phyloP scores from a whole-genome alignment of 2,113 vertebrate species.

The Oryzias curvinotus region DNA sequence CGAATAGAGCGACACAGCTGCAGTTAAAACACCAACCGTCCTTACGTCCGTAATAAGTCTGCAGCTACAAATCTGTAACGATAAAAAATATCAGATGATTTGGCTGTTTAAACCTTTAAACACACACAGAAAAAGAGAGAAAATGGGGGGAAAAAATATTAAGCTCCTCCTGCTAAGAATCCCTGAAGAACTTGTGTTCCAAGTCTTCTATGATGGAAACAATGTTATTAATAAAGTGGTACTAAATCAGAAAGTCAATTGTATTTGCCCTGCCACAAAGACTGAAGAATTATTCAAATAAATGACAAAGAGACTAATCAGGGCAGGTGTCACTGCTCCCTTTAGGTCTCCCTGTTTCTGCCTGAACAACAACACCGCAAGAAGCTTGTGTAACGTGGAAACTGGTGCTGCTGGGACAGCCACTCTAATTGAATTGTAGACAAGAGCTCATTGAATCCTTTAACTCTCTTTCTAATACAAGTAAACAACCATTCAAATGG shows the following conservation, averaged over 20 bases:
- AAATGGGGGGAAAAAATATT: no score
- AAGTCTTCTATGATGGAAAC: no score
- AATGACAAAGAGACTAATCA: neutral
- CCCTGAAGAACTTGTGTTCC: no score
- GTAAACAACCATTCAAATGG: conserved; percentile 83
- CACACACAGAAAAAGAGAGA: no score
- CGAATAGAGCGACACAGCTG: conserved; percentile 6
- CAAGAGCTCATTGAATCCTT: conserved; percentile 82
- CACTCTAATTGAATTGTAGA: conserved; percentile 84
- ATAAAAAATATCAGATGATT: no score
- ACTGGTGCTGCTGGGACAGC: conserved; percentile 69
- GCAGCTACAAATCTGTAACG: no score
- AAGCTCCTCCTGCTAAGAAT: no score
- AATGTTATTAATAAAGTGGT: no score
- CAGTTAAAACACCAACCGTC: neutral
- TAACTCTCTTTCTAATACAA: conserved; percentile 78
- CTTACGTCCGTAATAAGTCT: no score
- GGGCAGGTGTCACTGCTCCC: conserved; percentile 30
- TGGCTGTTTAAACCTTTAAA: no score
- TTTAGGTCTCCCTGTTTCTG: conserved; percentile 21
- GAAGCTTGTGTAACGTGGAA: conserved; percentile 57
- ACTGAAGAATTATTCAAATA: neutral
- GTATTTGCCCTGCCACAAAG: neutral
- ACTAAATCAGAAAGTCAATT: no score
- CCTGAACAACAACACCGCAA: conserved; percentile 26